Conservation (phyloP, 2,888 invertebrate genomes). For the Spilarctia lutea region DNA sequence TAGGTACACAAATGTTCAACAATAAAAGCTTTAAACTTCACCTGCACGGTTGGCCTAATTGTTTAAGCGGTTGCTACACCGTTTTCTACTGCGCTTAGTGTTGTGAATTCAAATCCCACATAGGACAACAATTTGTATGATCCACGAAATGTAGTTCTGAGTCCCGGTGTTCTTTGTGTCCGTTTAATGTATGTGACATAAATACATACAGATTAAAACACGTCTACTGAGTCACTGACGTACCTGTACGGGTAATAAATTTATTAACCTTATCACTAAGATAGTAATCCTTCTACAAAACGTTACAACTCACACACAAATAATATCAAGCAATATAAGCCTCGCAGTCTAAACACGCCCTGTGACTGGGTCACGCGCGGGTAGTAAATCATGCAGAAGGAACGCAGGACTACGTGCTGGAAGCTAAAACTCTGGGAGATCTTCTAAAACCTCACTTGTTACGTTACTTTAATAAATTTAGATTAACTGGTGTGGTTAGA, state of each 20-base stretch:
- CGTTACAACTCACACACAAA: not conserved
- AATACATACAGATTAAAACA: too few species aligned
- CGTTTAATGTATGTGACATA: too few species aligned
- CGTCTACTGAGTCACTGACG: constrained; percentile 56
- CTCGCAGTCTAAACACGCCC: constrained; percentile 47
- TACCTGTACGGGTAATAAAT: constrained; percentile 20
- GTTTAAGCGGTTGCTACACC: too few species aligned
- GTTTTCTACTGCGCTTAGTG: too few species aligned
- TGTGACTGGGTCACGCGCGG: constrained; percentile 55
- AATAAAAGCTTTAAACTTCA: not conserved
- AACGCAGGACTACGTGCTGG: constrained; percentile 50
- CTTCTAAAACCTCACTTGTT: constrained; percentile 4
- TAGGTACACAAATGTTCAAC: not conserved
- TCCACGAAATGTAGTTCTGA: too few species aligned
- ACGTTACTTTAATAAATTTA: not conserved
- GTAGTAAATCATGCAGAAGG: constrained; percentile 68
- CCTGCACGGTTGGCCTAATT: too few species aligned
- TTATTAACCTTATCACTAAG: not conserved
- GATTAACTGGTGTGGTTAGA: not conserved
- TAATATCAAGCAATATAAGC: constrained; percentile 20
- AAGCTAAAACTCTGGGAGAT: constrained; percentile 20
- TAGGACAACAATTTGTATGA: too few species aligned
- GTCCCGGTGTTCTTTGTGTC: too few species aligned
- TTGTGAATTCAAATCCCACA: too few species aligned
- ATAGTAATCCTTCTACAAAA: not conserved